phyloP scores from a whole-genome alignment of 1,140 invertebrate genomes.

The Archegozetes longisetosus region DNA sequence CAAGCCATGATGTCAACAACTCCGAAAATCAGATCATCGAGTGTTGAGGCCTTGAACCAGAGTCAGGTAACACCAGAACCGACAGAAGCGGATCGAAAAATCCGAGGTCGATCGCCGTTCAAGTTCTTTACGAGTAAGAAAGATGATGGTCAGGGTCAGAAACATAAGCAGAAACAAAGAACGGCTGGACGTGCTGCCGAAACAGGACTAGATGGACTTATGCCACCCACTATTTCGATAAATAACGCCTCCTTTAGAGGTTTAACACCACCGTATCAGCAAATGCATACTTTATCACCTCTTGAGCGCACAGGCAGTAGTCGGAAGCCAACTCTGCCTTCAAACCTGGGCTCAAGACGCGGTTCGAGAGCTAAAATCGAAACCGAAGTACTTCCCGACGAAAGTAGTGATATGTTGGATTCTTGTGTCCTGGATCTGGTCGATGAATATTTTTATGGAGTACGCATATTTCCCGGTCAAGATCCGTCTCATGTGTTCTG shows the following conservation, averaged over 20 bases:
- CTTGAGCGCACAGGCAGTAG: not conserved
- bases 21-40: not conserved
- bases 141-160: not conserved
- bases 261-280: slow-evolving; percentile 5
- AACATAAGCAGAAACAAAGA: slow-evolving; percentile 7
- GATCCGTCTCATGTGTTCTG: slow-evolving; percentile 93
- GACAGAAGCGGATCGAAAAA: slow-evolving; percentile 9
- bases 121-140: slow-evolving; percentile 13
- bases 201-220: slow-evolving; percentile 6
- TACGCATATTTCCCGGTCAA: slow-evolving; percentile 63
- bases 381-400: slow-evolving; percentile 13
- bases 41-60: slow-evolving; percentile 9
- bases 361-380: slow-evolving; percentile 11
- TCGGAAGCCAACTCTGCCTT: slow-evolving; percentile 43
- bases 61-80: not conserved
- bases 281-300: not conserved
- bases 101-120: slow-evolving; percentile 15
- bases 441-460: slow-evolving; percentile 93
- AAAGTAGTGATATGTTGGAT: slow-evolving; percentile 15
- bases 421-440: slow-evolving; percentile 52
- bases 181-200: slow-evolving; percentile 1
- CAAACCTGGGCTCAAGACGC: not conserved
- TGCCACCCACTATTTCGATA: slow-evolving; percentile 10
- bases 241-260: slow-evolving; percentile 17
- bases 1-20: slow-evolving; percentile 12